phyloP scores from a whole-genome alignment of 2,797 vertebrate genomes.

The Schizopygopsis pylzovi region DNA sequence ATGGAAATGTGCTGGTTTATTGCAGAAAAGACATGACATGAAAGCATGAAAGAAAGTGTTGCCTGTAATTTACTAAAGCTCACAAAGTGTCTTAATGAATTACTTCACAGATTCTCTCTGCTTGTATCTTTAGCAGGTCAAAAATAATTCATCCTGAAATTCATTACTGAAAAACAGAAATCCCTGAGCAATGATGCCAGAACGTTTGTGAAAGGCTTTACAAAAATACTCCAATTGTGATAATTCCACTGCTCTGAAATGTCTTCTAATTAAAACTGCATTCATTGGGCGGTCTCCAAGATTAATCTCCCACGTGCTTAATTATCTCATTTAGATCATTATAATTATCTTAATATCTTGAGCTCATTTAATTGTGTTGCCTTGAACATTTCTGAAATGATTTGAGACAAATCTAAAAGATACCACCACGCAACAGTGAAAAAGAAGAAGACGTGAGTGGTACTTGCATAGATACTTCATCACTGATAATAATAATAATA shows the following conservation, averaged over 20 bases:
- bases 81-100: background rate
- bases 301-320: constrained; percentile 24
- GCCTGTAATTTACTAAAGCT: constrained; percentile 6
- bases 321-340: constrained; percentile 26
- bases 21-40: background rate
- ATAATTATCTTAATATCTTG: constrained; percentile 7
- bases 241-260: constrained; percentile 11
- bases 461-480: background rate
- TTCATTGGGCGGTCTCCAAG: background rate
- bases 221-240: background rate
- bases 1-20: background rate
- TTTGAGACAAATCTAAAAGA: background rate
- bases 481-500: background rate
- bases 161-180: background rate
- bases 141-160: background rate
- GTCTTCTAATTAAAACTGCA: constrained; percentile 13
- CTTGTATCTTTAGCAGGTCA: constrained; percentile 1
- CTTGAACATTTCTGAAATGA: background rate
- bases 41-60: background rate
- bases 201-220: background rate
- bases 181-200: background rate
- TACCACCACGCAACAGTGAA: background rate
- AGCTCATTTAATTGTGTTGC: background rate
- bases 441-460: background rate
- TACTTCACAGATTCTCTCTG: background rate